Evolutionary conservation across 2,113 vertebrate genomes (phyloP).

Genomic region (Neolamprologus hecqui): DNA sequence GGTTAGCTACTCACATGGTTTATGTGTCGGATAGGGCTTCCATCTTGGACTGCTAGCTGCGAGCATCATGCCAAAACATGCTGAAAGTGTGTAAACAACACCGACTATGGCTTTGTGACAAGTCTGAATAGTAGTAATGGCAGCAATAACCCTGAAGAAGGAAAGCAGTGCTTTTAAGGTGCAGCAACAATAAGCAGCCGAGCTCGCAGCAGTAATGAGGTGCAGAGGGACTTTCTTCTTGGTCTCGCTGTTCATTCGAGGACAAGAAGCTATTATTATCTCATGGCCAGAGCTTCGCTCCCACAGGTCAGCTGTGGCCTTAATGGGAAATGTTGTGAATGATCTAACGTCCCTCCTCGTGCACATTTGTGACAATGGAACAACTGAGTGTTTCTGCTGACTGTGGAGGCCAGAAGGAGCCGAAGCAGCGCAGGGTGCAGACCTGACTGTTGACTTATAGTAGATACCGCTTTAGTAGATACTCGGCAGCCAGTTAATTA

Average conservation of each 20-base stretch:
- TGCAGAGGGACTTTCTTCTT: constrained; percentile 5
- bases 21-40: constrained; percentile 17
- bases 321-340: constrained; percentile 18
- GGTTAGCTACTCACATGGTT: constrained; percentile 12
- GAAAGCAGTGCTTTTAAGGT: background rate
- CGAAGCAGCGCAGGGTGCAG: background rate
- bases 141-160: background rate
- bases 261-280: constrained; percentile 12
- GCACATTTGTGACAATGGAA: constrained; percentile 13
- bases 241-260: background rate
- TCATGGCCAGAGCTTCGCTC: background rate
- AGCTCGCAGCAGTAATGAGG: constrained; percentile 1
- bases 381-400: background rate
- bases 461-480: background rate
- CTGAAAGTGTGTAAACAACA: constrained; percentile 22
- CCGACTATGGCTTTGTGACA: background rate
- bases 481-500: background rate
- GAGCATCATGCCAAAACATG: constrained; percentile 28
- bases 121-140: background rate
- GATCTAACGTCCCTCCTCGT: constrained; percentile 3
- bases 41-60: background rate
- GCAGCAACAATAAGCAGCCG: background rate
- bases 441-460: background rate
- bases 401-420: background rate
- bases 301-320: constrained; percentile 1